These are phyloP conservation scores for Neogobius melanostomus DNA, from an alignment of 2,113 vertebrate species.

Conservation along the genomic window DNA sequence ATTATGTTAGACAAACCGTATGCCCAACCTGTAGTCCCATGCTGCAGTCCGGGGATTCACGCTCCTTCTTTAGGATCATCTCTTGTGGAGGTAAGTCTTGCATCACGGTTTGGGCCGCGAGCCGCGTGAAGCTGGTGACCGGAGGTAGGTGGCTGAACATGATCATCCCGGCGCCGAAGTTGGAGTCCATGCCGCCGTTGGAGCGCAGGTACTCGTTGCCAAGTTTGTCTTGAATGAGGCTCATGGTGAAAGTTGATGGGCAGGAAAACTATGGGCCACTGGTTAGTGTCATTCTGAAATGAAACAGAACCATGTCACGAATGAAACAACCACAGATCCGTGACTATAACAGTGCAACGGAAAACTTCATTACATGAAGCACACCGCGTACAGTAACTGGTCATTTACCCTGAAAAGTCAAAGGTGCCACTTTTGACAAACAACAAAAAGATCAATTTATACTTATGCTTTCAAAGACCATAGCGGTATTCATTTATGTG, in stretches of 20 bases:
- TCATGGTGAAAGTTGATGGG: constrained; percentile 71
- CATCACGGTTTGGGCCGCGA: constrained; percentile 84
- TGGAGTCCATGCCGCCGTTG: constrained; percentile 86
- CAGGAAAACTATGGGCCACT: constrained; percentile 59
- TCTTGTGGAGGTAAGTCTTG: constrained; percentile 84
- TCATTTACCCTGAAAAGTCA: too few relatives aligned
- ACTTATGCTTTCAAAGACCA: too few relatives aligned
- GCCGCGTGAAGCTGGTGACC: constrained; percentile 93
- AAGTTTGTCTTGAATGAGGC: constrained; percentile 86
- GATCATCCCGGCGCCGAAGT: constrained; percentile 88
- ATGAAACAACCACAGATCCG: not conserved
- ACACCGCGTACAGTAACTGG: too few relatives aligned
- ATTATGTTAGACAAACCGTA: not conserved
- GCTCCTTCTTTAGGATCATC: constrained; percentile 95
- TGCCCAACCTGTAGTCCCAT: constrained; percentile 43
- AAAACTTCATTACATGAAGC: too few relatives aligned
- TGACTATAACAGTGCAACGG: not conserved
- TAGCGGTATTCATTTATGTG: too few relatives aligned
- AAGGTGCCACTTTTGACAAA: too few relatives aligned
- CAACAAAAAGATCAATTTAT: too few relatives aligned
- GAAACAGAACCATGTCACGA: not conserved
- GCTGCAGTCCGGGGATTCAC: constrained; percentile 82
- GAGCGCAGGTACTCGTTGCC: constrained; percentile 87
- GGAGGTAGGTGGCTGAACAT: constrained; percentile 98
- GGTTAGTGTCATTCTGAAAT: constrained; percentile 66